A percentile compares a stretch with the other conserved stretches of the same genome.
phyloP scores from a whole-genome alignment of 2,113 vertebrate species.

The Semnornis frantzii region DNA sequence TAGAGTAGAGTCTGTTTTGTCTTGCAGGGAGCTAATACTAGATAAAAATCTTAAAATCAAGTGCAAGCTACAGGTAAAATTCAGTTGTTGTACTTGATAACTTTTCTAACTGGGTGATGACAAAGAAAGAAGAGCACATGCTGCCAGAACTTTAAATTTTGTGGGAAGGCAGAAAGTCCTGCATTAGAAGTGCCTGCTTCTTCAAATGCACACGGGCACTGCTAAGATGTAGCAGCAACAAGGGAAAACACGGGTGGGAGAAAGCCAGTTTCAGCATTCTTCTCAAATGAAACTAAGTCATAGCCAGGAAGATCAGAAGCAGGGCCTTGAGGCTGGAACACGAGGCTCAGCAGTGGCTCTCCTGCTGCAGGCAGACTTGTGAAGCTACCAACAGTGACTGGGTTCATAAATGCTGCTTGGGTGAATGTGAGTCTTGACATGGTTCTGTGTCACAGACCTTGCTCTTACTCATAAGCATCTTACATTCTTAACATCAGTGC shows the following conservation, averaged over 20 bases:
- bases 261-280: neutral
- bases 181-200: neutral
- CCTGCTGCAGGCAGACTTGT: rapidly evolving
- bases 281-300: neutral
- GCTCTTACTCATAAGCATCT: too few relatives aligned
- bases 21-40: neutral
- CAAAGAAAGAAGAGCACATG: neutral
- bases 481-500: neutral
- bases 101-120: neutral
- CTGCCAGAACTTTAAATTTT: neutral
- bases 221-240: neutral
- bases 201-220: neutral
- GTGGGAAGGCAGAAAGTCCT: neutral
- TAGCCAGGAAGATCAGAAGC: neutral
- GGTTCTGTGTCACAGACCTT: neutral
- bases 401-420: rapidly evolving
- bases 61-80: neutral
- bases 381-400: rapidly evolving
- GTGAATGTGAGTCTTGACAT: rapidly evolving
- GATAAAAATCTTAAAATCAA: neutral
- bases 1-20: neutral
- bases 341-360: rapidly evolving
- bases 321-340: too few relatives aligned
- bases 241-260: rapidly evolving
- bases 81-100: neutral